Evolutionary conservation across 2,797 vertebrate species (phyloP).

Genomic region (Crenuchus spilurus): DNA sequence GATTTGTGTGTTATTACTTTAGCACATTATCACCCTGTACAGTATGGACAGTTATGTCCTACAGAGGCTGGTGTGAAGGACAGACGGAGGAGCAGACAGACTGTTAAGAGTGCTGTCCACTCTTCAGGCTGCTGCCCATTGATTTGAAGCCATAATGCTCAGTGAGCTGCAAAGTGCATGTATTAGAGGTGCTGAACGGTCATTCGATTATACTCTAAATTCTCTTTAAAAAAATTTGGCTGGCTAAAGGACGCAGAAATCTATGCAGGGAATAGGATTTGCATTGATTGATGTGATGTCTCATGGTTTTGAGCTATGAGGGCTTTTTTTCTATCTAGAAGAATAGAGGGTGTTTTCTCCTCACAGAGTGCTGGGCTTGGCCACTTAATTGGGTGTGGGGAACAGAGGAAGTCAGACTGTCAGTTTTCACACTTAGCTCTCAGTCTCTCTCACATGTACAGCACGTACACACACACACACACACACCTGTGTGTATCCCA

Average conservation of each 20-base stretch:
- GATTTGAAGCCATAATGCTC: slow-evolving; percentile 47
- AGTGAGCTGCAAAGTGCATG: slow-evolving; percentile 50
- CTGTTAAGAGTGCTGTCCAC: slow-evolving; percentile 29
- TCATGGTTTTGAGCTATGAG: slow-evolving; percentile 2
- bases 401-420: slow-evolving; percentile 41
- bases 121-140: slow-evolving; percentile 30
- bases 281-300: slow-evolving; percentile 63
- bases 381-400: slow-evolving; percentile 53
- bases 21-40: not conserved
- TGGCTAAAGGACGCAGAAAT: slow-evolving; percentile 45
- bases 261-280: slow-evolving; percentile 62
- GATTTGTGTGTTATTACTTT: not conserved
- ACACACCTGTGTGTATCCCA: slow-evolving; percentile 33
- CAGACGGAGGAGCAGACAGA: slow-evolving; percentile 21
- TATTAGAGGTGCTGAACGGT: slow-evolving; percentile 58
- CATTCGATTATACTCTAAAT: slow-evolving; percentile 44
- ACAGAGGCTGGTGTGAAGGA: slow-evolving; percentile 8
- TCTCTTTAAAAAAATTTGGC: slow-evolving; percentile 54
- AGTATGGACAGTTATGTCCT: not conserved
- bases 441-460: slow-evolving; percentile 18
- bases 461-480: not conserved
- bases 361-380: slow-evolving; percentile 40
- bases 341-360: slow-evolving; percentile 23
- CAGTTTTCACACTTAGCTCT: slow-evolving; percentile 45
- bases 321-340: slow-evolving; percentile 40